Conservation (phyloP, 2,888 invertebrate species). For the Drosophila subquinaria region DNA sequence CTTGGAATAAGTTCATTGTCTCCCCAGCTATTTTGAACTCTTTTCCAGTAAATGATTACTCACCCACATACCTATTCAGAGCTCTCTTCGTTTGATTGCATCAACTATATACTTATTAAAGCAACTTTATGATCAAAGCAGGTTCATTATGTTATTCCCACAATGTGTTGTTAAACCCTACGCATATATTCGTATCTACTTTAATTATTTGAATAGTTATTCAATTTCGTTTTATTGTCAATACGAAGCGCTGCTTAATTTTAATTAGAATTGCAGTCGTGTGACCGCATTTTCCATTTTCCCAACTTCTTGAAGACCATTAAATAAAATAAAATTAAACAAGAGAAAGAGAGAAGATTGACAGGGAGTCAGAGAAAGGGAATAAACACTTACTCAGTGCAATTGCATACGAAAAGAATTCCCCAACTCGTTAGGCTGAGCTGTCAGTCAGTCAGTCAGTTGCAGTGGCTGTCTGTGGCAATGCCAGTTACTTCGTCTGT, state of each 20-base stretch:
- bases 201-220: conserved; percentile 48
- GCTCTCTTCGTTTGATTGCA: conserved; percentile 26
- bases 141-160: conserved; percentile 40
- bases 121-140: conserved; percentile 23
- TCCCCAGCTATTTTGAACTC: neutral
- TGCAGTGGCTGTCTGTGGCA: conserved; percentile 27
- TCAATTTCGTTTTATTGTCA: conserved; percentile 48
- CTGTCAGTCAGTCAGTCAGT: conserved; percentile 41
- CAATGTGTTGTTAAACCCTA: conserved; percentile 19
- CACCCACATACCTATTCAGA: conserved; percentile 24
- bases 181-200: conserved; percentile 22
- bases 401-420: conserved; percentile 54
- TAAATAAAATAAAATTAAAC: conserved; percentile 34
- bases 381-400: conserved; percentile 42
- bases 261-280: conserved; percentile 67
- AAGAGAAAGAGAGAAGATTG: neutral
- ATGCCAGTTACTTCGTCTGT: conserved; percentile 33
- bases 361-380: neutral
- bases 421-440: conserved; percentile 52
- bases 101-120: conserved; percentile 14
- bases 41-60: conserved; percentile 7
- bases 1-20: conserved; percentile 1
- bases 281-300: conserved; percentile 52
- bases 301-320: conserved; percentile 45
- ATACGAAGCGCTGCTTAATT: conserved; percentile 55